Conservation (phyloP, 2,888 invertebrate genomes). For the Conchocele bisecta region DNA sequence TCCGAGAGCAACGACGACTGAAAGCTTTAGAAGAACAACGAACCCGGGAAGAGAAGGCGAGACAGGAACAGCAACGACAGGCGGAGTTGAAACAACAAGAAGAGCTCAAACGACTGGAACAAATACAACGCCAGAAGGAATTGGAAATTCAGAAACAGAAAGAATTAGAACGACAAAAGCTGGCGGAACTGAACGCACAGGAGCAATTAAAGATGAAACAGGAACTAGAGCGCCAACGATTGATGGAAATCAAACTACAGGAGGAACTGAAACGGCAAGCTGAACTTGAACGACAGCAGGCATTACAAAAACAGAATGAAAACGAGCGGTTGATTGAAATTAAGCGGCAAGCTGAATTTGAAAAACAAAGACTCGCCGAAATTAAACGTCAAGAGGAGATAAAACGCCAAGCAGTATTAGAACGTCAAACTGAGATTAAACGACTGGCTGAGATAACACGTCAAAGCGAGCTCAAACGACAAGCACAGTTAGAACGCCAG, state of each 20-base stretch:
- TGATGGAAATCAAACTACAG: constrained; percentile 19
- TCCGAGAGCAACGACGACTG: too few species aligned
- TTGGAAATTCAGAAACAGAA: constrained; percentile 27
- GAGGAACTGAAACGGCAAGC: constrained; percentile 9
- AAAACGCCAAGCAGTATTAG: constrained; percentile 6
- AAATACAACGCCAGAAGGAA: neutral
- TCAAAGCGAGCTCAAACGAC: too few species aligned
- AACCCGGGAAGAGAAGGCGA: neutral
- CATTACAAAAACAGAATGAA: constrained; percentile 23
- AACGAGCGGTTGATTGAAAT: neutral
- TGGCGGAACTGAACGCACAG: constrained; percentile 19
- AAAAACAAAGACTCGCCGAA: constrained; percentile 7
- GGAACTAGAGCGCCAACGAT: neutral
- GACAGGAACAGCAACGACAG: constrained; percentile 13
- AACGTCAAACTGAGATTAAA: too few species aligned
- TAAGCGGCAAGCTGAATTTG: neutral
- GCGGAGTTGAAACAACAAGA: constrained; percentile 14
- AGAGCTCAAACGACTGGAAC: constrained; percentile 7
- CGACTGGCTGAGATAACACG: too few species aligned
- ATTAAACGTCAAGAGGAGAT: neutral
- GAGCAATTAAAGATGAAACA: constrained; percentile 9
- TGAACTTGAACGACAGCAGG: constrained; percentile 15
- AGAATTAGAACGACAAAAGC: constrained; percentile 23
- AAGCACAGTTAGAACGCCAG: too few species aligned
- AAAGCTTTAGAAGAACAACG: too few species aligned